Conservation (phyloP, 2,113 vertebrate genomes). For the Danio rerio region GRCz12tu NC_133199.1:11527501-11528000, state of each 20-base stretch:
- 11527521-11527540: no score
- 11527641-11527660: no score
- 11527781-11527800: constrained; percentile 90
- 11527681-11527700: neutral
- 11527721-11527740: neutral
- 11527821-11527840: constrained; percentile 98
- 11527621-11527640: no score
- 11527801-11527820: constrained; percentile 95
- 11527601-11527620: no score
- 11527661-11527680: no score
- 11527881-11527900: constrained; percentile 84
- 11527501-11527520: no score
- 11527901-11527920: neutral
- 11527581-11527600: no score
- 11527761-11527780: constrained; percentile 81
- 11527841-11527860: constrained; percentile 94
- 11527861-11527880: constrained; percentile 97
- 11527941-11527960: neutral
- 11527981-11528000: no score
- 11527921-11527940: constrained; percentile 1
- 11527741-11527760: constrained; percentile 68
- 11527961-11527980: no score
- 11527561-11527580: no score
- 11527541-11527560: no score
- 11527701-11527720: neutral